Evolutionary conservation across 1,140 invertebrate species (phyloP).

Genomic region (Conus ventricosus): DNA sequence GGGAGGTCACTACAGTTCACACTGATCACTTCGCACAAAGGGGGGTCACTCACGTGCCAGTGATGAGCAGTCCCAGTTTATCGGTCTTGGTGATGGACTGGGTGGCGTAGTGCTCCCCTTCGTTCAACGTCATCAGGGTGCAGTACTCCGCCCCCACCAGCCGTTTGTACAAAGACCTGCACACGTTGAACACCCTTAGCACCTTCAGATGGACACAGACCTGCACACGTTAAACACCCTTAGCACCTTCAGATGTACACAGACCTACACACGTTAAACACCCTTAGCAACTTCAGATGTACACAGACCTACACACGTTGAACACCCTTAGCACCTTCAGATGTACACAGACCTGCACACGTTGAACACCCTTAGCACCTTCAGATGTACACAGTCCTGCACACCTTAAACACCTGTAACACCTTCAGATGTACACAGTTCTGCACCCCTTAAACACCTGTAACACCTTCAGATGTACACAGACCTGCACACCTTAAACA

Average conservation of each 20-base stretch:
- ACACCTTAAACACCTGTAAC: neutral
- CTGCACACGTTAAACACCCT: neutral
- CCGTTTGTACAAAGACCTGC: conserved; percentile 85
- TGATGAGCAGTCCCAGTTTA: conserved; percentile 84
- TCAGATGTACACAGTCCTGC: neutral
- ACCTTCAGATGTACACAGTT: no score
- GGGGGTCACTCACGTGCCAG: conserved; percentile 79
- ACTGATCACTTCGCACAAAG: neutral
- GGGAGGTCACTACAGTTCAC: no score
- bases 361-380: neutral
- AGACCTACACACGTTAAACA: neutral
- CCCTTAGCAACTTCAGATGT: neutral
- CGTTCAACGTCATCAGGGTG: conserved; percentile 87
- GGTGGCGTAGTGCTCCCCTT: conserved; percentile 90
- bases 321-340: neutral
- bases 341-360: neutral
- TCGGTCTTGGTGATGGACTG: conserved; percentile 91
- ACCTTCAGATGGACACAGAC: neutral
- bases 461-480: no score
- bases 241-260: neutral
- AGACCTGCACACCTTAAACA: no score
- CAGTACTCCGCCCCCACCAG: conserved; percentile 88
- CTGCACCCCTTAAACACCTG: no score
- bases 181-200: neutral
- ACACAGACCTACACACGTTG: conserved; percentile 77